Evolutionary conservation across 2,888 invertebrate genomes (phyloP).

Genomic region (Pristionchus maxplancki): DNA sequence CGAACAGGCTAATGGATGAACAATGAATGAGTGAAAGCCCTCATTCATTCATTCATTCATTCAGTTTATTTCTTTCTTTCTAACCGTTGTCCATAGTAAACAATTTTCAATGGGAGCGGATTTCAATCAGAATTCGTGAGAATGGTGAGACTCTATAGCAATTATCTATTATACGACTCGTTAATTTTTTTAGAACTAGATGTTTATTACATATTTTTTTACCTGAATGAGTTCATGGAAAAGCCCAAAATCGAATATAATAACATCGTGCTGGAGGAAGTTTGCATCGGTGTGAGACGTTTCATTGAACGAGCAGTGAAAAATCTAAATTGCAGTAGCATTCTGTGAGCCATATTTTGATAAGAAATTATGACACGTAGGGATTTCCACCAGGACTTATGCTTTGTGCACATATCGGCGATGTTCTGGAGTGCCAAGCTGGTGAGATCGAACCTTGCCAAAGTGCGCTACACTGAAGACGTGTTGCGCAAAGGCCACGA

Average conservation of each 20-base stretch:
- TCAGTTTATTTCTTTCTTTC: not conserved
- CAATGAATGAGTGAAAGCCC: no score
- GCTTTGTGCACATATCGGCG: no score
- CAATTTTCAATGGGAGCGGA: not conserved
- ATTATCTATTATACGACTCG: not conserved
- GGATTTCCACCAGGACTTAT: no score
- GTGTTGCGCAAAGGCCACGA: constrained; percentile 70
- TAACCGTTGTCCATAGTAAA: no score
- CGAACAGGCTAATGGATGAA: no score
- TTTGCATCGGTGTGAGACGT: constrained; percentile 60
- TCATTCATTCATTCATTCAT: no score
- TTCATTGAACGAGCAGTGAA: constrained; percentile 69
- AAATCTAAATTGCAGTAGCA: constrained; percentile 58
- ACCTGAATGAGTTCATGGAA: constrained; percentile 70
- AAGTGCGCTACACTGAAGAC: constrained; percentile 65
- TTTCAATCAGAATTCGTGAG: not conserved
- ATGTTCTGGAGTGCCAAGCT: no score
- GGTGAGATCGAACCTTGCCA: constrained; percentile 62
- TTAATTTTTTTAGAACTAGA: constrained; percentile 12
- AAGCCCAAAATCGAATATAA: constrained; percentile 72
- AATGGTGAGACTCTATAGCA: no score
- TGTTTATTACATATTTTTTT: not conserved
- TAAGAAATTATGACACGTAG: not conserved
- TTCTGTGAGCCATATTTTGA: not conserved
- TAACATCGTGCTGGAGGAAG: constrained; percentile 69